Evolutionary conservation across 2,113 vertebrate genomes (phyloP).

Genomic region (Cyanoliseus patagonus): DNA sequence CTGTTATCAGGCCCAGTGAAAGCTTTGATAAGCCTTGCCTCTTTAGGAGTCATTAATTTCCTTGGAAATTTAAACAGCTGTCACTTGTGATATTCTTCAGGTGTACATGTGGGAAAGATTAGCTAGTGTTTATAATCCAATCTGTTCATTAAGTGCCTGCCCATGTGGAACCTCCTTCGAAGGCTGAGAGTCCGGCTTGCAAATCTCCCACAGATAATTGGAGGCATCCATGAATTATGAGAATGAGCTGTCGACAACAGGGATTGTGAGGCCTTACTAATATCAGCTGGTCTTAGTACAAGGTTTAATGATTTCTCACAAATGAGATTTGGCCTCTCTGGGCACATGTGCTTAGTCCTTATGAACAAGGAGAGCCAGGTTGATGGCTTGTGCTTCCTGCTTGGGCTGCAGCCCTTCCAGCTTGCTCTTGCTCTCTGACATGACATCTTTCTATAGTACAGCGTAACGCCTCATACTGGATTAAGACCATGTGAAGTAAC

Average conservation of each 20-base stretch:
- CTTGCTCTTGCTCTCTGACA: not conserved
- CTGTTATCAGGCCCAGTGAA: slow-evolving; percentile 75
- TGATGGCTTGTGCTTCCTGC: not conserved
- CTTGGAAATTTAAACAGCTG: slow-evolving; percentile 85
- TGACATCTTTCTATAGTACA: not conserved
- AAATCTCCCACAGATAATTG: slow-evolving; percentile 82
- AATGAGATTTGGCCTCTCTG: not conserved
- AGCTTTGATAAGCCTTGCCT: slow-evolving; percentile 77
- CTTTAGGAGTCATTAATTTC: slow-evolving; percentile 83
- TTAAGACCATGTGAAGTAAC: not conserved
- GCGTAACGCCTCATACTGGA: not conserved
- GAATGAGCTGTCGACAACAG: slow-evolving; percentile 71
- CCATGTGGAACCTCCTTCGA: slow-evolving; percentile 74
- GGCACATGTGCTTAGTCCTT: not conserved
- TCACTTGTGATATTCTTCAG: slow-evolving; percentile 82
- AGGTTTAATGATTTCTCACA: slow-evolving; percentile 65
- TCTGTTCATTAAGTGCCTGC: slow-evolving; percentile 79
- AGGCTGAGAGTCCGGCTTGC: slow-evolving; percentile 27
- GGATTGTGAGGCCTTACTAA: slow-evolving; percentile 74
- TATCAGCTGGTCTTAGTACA: slow-evolving; percentile 73
- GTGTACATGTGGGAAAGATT: slow-evolving; percentile 85
- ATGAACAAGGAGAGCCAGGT: not conserved
- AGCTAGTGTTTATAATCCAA: slow-evolving; percentile 81
- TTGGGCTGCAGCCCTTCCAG: not conserved
- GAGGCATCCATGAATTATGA: slow-evolving; percentile 71